Conservation (phyloP, 2,888 invertebrate genomes). For the Cremastinae sp. region DNA sequence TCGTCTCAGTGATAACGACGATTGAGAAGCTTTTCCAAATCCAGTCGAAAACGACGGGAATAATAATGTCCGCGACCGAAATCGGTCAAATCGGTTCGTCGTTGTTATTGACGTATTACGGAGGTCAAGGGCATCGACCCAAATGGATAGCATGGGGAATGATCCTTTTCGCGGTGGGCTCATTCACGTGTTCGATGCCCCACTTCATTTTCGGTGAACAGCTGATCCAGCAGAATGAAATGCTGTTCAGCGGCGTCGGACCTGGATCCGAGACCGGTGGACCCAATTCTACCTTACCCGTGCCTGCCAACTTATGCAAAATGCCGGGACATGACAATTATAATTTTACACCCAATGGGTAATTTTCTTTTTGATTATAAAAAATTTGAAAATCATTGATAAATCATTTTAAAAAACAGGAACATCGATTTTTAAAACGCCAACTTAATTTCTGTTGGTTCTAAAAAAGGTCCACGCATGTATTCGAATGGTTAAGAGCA, state of each 20-base stretch:
- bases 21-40: constrained; percentile 96
- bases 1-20: constrained; percentile 95
- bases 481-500: too few species aligned
- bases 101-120: constrained; percentile 92
- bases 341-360: constrained; percentile 70
- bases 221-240: constrained; percentile 83
- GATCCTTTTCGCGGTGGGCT: constrained; percentile 92
- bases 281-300: constrained; percentile 67
- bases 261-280: constrained; percentile 68
- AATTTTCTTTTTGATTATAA: constrained; percentile 44
- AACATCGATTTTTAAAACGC: too few species aligned
- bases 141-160: constrained; percentile 97
- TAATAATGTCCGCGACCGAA: constrained; percentile 94
- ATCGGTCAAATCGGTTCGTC: constrained; percentile 96
- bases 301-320: constrained; percentile 75
- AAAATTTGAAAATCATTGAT: too few species aligned
- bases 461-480: too few species aligned
- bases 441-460: too few species aligned
- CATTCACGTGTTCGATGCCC: constrained; percentile 92
- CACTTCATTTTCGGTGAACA: constrained; percentile 92
- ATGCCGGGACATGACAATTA: constrained; percentile 69
- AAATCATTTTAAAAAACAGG: too few species aligned
- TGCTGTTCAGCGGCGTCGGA: constrained; percentile 76
- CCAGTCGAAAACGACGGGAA: constrained; percentile 94
- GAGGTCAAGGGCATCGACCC: constrained; percentile 94